phyloP scores from a whole-genome alignment of 2,113 vertebrate species.

The Bubo scandiacus region DNA sequence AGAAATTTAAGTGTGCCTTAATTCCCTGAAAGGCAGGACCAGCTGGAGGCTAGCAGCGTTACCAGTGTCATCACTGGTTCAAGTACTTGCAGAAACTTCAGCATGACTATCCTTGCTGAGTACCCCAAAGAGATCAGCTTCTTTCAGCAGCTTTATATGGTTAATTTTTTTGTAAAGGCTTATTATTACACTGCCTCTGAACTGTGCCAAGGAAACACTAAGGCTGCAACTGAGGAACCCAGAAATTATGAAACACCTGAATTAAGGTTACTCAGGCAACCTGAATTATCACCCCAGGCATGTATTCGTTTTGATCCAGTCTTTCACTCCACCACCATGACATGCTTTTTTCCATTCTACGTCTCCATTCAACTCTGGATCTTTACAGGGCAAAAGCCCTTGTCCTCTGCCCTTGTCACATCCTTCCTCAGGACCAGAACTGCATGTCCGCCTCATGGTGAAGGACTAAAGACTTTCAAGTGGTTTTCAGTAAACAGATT shows the following conservation, averaged over 20 bases:
- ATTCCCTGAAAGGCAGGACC: neutral
- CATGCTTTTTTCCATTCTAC: neutral
- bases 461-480: neutral
- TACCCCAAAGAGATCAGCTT: neutral
- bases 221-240: neutral
- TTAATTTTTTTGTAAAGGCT: neutral
- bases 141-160: neutral
- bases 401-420: neutral
- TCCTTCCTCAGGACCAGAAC: neutral
- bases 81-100: neutral
- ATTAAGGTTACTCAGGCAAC: neutral
- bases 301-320: neutral
- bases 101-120: neutral
- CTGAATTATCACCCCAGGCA: neutral
- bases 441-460: rapidly evolving
- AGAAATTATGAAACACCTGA: neutral
- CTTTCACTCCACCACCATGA: neutral
- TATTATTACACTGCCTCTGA: neutral
- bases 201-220: neutral
- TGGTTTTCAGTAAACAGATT: neutral
- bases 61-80: neutral
- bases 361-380: neutral
- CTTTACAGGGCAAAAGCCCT: neutral
- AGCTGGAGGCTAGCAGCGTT: neutral
- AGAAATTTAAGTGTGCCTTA: neutral